Conservation (phyloP, 2,797 vertebrate species). For the Rhyacichthys aspro region DNA sequence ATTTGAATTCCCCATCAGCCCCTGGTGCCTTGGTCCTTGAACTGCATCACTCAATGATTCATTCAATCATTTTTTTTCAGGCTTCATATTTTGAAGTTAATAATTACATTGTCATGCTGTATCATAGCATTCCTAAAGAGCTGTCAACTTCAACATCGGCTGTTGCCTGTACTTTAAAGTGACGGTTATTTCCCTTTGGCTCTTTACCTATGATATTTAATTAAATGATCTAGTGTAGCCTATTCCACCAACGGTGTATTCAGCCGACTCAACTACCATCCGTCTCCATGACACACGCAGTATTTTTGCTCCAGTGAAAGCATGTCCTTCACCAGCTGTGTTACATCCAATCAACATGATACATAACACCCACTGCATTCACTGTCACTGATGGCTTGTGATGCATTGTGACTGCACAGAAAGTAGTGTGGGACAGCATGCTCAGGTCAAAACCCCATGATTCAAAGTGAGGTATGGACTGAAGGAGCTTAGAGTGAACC, state of each 20-base stretch:
- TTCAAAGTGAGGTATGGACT: conserved; percentile 42
- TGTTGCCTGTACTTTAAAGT: too few species aligned
- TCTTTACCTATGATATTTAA: too few species aligned
- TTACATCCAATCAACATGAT: conserved; percentile 49
- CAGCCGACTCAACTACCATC: neutral
- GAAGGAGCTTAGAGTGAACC: conserved; percentile 40
- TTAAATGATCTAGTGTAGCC: too few species aligned
- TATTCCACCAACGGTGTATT: conserved; percentile 16
- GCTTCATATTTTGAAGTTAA: too few species aligned
- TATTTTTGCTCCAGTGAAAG: conserved; percentile 31
- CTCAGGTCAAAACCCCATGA: conserved; percentile 56
- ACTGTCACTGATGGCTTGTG: conserved; percentile 23
- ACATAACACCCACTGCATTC: conserved; percentile 24
- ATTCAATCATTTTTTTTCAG: too few species aligned
- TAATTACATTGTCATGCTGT: too few species aligned
- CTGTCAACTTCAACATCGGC: too few species aligned
- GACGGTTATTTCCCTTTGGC: too few species aligned
- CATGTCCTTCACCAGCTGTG: conserved; percentile 25
- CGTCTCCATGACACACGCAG: conserved; percentile 4
- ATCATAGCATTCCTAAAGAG: too few species aligned
- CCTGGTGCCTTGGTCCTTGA: too few species aligned
- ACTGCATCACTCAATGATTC: too few species aligned
- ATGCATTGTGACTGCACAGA: conserved; percentile 25
- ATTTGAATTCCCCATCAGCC: too few species aligned
- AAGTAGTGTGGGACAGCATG: conserved; percentile 26